Base-by-base conservation (phyloP, 2,888 invertebrate genomes). In the Trissolcus japonicus region DNA sequence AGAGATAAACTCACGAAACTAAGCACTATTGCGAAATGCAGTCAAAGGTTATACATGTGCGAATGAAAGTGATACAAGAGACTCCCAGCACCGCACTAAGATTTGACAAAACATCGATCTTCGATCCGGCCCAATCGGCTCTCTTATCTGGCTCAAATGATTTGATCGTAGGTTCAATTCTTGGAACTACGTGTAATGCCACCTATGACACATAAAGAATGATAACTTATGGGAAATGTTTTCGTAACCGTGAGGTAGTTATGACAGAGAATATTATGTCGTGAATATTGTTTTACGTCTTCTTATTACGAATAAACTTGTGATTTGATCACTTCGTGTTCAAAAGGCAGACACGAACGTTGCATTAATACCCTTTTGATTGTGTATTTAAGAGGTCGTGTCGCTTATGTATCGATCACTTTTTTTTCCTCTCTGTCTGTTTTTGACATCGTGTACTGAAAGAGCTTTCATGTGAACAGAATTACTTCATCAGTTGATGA, bases 1-100 rank as follows among this genome's bases (percentile, higher is more conserved):
- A 55, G 61, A 81, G 81, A 81, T 82, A 82, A 82, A 81, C 80
- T 80, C 81, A 80, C 81, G 68, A 81, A 82, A 81, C 81, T 80
- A 79, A 82, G 82, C 81, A 81, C 80, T 71, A 80, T 81, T 82
- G 79, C 79, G 69, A 81, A 81, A 81, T 76, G 11, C 9, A 57
- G 61, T 54, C 78, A 80, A 80, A 80, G 80, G 80, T 80, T 73
- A 80, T 35, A 35, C 35, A 35, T 71, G 69, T 71, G 73, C 68
- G 53, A 76, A 76, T 35, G 69, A 69, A 76, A 69, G 65, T 63
- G 43, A 65, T 51, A 35, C 69, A 50, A 59, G 25, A 25, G 29
- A 13, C 50, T 65, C 55, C 48, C 21, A 60, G 61, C 61, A 40
- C 16, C 17, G 46, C 35, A 35, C 35, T 1, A 9, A 29, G 19